phyloP scores from a whole-genome alignment of 2,113 vertebrate genomes.

The Pangasianodon gigas region DNA sequence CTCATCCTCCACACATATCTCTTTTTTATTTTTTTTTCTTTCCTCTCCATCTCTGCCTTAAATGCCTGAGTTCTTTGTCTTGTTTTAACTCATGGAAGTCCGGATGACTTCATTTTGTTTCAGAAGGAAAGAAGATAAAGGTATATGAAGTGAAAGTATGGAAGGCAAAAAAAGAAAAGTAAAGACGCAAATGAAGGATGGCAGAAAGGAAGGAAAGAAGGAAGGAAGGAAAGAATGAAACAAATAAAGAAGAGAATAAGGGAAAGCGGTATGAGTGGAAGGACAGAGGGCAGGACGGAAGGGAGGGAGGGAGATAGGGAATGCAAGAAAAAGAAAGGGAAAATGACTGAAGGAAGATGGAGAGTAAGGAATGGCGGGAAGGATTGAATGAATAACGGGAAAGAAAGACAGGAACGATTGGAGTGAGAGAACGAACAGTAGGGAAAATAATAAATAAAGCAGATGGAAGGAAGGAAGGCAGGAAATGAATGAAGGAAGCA shows the following conservation, averaged over 20 bases:
- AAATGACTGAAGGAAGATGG: neutral
- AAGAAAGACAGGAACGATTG: neutral
- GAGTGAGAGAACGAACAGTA: neutral
- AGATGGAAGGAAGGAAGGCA: neutral
- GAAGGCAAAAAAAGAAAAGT: neutral
- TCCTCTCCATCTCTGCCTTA: neutral
- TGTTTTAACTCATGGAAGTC: neutral
- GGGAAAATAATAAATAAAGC: neutral
- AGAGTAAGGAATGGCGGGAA: neutral
- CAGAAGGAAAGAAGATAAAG: neutral
- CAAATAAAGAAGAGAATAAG: neutral
- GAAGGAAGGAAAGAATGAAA: neutral
- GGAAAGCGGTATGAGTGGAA: too few species aligned
- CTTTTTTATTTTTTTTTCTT: neutral
- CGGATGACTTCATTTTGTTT: neutral
- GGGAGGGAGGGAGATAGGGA: neutral
- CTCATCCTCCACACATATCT: neutral
- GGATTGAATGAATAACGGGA: neutral
- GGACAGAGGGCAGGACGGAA: neutral
- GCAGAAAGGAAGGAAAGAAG: neutral
- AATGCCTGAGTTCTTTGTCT: neutral
- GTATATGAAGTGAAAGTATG: neutral
- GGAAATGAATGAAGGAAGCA: neutral
- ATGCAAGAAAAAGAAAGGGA: neutral
- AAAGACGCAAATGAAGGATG: neutral